These are phyloP conservation scores for Camponotus pennsylvanicus DNA, from an alignment of 1,140 invertebrate genomes.

Conservation along the genomic window DNA sequence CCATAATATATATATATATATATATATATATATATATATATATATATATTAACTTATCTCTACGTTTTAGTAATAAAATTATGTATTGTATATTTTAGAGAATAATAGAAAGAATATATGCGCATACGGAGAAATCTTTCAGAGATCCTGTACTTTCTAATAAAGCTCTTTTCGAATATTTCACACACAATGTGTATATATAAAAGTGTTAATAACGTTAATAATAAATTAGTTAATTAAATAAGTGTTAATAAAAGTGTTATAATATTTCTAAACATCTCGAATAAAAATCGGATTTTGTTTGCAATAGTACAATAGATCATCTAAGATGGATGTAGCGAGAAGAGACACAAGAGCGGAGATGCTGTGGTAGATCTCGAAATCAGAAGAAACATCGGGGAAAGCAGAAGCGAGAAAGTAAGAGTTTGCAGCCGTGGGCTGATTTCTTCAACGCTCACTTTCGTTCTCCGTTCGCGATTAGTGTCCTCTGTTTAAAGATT, in stretches of 20 bases:
- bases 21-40: no score
- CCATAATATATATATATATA: no score
- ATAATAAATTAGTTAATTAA: no score
- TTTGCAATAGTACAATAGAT: neutral
- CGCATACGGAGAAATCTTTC: neutral
- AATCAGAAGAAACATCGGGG: conserved; percentile 74
- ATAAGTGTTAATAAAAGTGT: no score
- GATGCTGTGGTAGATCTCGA: conserved; percentile 40
- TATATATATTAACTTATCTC: no score
- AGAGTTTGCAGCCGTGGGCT: conserved; percentile 73
- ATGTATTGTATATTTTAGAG: neutral
- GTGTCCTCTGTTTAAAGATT: neutral
- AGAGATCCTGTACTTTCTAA: neutral
- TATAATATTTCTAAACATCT: neutral
- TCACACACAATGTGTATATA: neutral
- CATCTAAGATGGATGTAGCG: neutral
- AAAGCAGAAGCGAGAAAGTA: conserved; percentile 82
- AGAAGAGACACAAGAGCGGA: neutral
- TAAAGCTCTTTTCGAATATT: neutral
- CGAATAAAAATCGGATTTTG: neutral
- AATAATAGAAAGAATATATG: neutral
- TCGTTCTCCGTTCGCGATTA: conserved; percentile 66
- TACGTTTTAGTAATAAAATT: conserved; percentile 1
- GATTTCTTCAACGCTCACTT: conserved; percentile 78
- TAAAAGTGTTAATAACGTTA: neutral